Conservation (phyloP, 2,113 vertebrate species). For the Pantherophis guttatus region DNA sequence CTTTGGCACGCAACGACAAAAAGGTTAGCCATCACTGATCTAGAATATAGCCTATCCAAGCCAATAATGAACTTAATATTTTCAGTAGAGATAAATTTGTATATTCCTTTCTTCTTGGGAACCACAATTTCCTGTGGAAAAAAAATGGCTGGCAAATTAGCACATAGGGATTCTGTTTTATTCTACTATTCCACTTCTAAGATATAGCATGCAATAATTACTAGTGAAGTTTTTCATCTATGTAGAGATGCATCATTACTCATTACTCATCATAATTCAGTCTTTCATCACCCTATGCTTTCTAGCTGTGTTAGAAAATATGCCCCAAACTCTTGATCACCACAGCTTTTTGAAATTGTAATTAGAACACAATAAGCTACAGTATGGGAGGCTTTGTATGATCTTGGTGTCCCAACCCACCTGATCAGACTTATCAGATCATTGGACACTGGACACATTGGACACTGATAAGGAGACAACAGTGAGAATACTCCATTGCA, state of each 20-base stretch:
- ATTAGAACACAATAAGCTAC: too few relatives aligned
- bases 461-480: too few relatives aligned
- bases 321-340: not conserved
- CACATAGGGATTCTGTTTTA: not conserved
- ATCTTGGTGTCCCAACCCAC: too few relatives aligned
- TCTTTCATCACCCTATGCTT: not conserved
- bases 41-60: not conserved
- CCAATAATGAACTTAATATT: not conserved
- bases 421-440: too few relatives aligned
- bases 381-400: too few relatives aligned
- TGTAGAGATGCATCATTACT: not conserved
- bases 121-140: not conserved
- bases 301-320: not conserved
- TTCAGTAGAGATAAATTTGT: not conserved
- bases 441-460: too few relatives aligned
- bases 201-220: not conserved
- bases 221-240: not conserved
- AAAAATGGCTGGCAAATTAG: not conserved
- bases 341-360: not conserved
- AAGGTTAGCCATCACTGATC: too few relatives aligned
- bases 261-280: not conserved
- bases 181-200: not conserved
- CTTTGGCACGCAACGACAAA: too few relatives aligned
- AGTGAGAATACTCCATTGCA: too few relatives aligned
- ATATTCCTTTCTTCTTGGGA: not conserved